phyloP scores from a whole-genome alignment of 2,888 invertebrate species.

The Labia minor region DNA sequence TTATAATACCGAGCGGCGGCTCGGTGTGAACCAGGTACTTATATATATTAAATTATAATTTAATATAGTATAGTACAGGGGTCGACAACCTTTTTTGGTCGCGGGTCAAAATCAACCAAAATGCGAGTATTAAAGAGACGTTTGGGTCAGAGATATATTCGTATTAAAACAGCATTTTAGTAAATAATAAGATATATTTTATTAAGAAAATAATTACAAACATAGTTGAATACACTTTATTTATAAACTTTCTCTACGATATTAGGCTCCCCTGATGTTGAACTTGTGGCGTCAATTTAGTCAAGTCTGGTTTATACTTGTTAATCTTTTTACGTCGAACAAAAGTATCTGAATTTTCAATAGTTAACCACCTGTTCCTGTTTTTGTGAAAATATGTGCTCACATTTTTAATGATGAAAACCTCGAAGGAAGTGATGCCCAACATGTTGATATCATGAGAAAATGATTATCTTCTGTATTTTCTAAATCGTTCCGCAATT shows the following conservation, averaged over 20 bases:
- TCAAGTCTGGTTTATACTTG: slow-evolving; percentile 23
- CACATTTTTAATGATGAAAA: slow-evolving; percentile 26
- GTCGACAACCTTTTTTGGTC: too few species aligned
- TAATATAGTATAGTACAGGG: too few species aligned
- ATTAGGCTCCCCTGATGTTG: slow-evolving; percentile 13
- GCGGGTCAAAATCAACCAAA: not conserved
- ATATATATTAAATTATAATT: too few species aligned
- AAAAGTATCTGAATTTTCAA: slow-evolving; percentile 26
- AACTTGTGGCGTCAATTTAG: slow-evolving; percentile 25
- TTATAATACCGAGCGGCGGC: too few species aligned
- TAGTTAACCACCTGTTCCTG: slow-evolving; percentile 23
- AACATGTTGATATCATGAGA: slow-evolving; percentile 25
- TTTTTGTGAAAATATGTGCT: slow-evolving; percentile 27
- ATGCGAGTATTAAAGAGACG: slow-evolving; percentile 20
- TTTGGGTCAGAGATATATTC: slow-evolving; percentile 20
- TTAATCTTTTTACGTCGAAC: slow-evolving; percentile 24
- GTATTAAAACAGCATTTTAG: slow-evolving; percentile 26
- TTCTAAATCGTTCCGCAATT: slow-evolving; percentile 25
- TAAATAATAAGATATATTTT: slow-evolving; percentile 34
- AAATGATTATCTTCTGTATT: slow-evolving; percentile 24
- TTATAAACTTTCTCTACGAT: too few species aligned
- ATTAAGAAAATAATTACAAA: too few species aligned
- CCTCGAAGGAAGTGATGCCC: slow-evolving; percentile 26
- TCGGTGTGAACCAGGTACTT: too few species aligned
- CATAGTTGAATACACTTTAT: too few species aligned